Percentiles rank a stretch among this genome's conserved stretches.
These are phyloP conservation scores for Hepsetus odoe DNA, from an alignment of 2,113 vertebrate genomes.

Conservation along the genomic window DNA sequence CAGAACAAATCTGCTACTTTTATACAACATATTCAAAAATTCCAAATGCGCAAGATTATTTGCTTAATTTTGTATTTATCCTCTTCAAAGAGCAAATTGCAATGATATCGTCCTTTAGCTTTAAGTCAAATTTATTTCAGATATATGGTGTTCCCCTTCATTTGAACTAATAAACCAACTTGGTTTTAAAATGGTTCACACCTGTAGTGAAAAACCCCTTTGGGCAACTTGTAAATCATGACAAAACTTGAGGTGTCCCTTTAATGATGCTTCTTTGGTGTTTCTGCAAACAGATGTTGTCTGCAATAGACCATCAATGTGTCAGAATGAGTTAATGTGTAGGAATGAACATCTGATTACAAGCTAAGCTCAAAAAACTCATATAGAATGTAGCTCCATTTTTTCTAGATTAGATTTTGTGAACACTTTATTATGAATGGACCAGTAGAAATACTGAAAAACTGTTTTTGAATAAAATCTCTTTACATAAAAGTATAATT, in stretches of 20 bases:
- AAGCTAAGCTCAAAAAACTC: slow-evolving; percentile 15
- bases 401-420: too few relatives aligned
- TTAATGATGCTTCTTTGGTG: slow-evolving; percentile 40
- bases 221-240: slow-evolving; percentile 30
- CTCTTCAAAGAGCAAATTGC: slow-evolving; percentile 51
- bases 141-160: slow-evolving; percentile 36
- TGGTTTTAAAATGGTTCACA: slow-evolving; percentile 50
- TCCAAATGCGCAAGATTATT: slow-evolving; percentile 1
- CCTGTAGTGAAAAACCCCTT: slow-evolving; percentile 32
- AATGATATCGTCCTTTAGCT: slow-evolving; percentile 48
- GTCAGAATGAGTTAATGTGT: background rate
- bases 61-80: slow-evolving; percentile 40
- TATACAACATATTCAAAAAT: slow-evolving; percentile 4
- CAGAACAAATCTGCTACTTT: background rate
- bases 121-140: slow-evolving; percentile 51
- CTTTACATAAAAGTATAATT: too few relatives aligned
- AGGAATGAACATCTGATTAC: background rate
- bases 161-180: slow-evolving; percentile 52
- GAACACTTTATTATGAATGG: too few relatives aligned
- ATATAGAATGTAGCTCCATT: too few relatives aligned
- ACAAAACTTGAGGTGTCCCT: slow-evolving; percentile 26
- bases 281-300: slow-evolving; percentile 46
- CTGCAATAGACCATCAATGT: background rate
- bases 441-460: too few relatives aligned
- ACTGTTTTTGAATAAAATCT: too few relatives aligned